A percentile compares a stretch with the other conserved stretches of the same genome.
phyloP scores from a whole-genome alignment of 2,113 vertebrate species.

The Chionodraco myersi region DNA sequence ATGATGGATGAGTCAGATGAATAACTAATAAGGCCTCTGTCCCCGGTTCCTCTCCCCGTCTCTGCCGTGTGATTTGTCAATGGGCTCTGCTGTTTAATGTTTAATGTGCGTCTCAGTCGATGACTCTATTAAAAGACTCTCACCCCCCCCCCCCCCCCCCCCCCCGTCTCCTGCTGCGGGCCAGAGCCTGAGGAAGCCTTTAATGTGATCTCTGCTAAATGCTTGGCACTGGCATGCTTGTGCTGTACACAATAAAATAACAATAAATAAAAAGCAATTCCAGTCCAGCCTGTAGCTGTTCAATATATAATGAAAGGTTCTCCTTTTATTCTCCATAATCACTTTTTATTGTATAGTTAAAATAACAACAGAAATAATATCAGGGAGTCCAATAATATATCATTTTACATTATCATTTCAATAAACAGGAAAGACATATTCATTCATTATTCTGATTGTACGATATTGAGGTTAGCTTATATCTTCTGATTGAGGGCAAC shows the following conservation, averaged over 20 bases:
- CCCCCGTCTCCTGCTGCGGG: constrained; percentile 33
- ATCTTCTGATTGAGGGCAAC: too few relatives aligned
- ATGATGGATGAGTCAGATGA: constrained; percentile 70
- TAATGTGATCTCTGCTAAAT: constrained; percentile 60
- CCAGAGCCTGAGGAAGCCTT: constrained; percentile 59
- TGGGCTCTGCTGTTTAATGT: constrained; percentile 54
- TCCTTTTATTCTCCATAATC: background rate
- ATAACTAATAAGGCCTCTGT: constrained; percentile 45
- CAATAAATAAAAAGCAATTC: constrained; percentile 27
- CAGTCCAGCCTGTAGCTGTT: background rate
- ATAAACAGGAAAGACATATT: too few relatives aligned
- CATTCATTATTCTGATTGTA: too few relatives aligned
- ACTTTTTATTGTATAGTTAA: background rate
- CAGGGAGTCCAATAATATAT: background rate
- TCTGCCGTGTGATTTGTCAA: constrained; percentile 24
- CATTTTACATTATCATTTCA: background rate
- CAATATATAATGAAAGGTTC: background rate
- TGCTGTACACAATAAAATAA: background rate
- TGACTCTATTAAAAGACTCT: constrained; percentile 67
- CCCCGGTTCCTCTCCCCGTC: background rate
- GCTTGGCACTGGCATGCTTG: constrained; percentile 7
- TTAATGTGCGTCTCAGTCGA: constrained; percentile 58
- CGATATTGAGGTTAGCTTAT: too few relatives aligned
- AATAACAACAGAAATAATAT: background rate
- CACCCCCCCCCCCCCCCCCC: background rate